Evolutionary conservation across 2,113 vertebrate genomes (phyloP), one percentile per base, ranked within the genome.

Genomic region (Hemiscyllium ocellatum): DNA sequence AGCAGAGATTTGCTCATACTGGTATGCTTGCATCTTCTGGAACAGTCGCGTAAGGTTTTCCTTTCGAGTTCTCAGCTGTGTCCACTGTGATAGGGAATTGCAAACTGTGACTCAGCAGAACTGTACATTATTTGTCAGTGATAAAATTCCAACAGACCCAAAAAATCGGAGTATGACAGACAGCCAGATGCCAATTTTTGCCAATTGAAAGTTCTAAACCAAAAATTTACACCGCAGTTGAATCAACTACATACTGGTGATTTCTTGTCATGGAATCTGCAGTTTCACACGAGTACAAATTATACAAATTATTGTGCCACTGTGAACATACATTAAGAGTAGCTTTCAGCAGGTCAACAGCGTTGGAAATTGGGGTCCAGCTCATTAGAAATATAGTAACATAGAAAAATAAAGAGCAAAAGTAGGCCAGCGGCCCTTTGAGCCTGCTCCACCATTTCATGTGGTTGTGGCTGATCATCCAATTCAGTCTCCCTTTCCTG

Each of bases 1-100:
- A 89, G 99, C 99, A 61, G 99, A 99, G 96, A 99, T 99, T 96
- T 99, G 99, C 95, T 99, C 99, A 12, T 98, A 99, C 96, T 99
- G 99, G 96, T 98, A 99, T 66, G 98, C 98, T 96, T 99, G 99
- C 99, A 99, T 99, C 97, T 99, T 99, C 97, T 98, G 98, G 97
- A 99, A 99, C 15, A 99, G 98, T 4, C 99, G 98, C 0, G 98
- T 99, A 96, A 99, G 97, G 97, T 99, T 99, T 97, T 99, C 98
- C 97, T 99, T 99, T 26, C 99, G 98, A 96, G 98, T 98, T 97
- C 98, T 99, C 96, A 99, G 98, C 95, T 99, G 99, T 61, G 98
- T 99, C 99, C 99, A 99, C 99, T 99, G 96, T 50, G 76, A 47
- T 4, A 85, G 15, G 52, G 24, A 69, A 72, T 95, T 95, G 68